Base-by-base conservation (phyloP, 2,797 vertebrate genomes). In the Caiman crocodilus region DNA sequence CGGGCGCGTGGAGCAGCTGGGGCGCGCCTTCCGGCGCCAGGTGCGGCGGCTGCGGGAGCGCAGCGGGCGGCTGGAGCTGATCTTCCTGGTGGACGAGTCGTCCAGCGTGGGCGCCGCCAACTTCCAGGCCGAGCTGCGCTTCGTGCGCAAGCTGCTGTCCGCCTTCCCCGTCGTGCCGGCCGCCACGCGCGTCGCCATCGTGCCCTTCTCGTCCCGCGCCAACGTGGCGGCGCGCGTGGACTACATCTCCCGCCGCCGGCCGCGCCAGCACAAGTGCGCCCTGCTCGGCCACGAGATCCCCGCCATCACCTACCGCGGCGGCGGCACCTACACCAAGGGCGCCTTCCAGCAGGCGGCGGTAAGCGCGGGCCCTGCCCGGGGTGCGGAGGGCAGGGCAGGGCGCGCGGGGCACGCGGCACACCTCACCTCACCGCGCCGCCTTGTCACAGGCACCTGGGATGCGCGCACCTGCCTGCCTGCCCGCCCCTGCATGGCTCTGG, bases 51-150 rank as follows among this genome's bases (percentile, higher is more conserved):
- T 99, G 93, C 98, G 99, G 26, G 99, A 99, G 97, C 98, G 98
- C 55, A 99, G 99, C 96, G 94, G 88, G 60, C 98, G 98, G 76
- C 94, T 99, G 96, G 99, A 99, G 97, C 98, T 99, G 92, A 99
- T 99, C 59, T 99, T 99, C 97, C 97, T 99, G 94, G 99, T 99
- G 98, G 99, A 99, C 56, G 99, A 99, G 98, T 99, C 99, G n/a
- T 99, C 99, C 83, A 99, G 99, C 71, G 99, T 99, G 92, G 99
- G 99, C 59, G 98, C 98, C 75, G 97, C 97, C 85, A 99, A 99
- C 98, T 99, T 99, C 97, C 98, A 98, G 94, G 99, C 98, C 89
- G 99, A 99, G 98, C 98, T 99, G 96, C 98, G 98, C 96, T 99
- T 99, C 88, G 98, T 99, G 8, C 98, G 98, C 91, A 99, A 99